Conservation (phyloP, 2,113 vertebrate species). For the Grammomys dolichurus region DNA sequence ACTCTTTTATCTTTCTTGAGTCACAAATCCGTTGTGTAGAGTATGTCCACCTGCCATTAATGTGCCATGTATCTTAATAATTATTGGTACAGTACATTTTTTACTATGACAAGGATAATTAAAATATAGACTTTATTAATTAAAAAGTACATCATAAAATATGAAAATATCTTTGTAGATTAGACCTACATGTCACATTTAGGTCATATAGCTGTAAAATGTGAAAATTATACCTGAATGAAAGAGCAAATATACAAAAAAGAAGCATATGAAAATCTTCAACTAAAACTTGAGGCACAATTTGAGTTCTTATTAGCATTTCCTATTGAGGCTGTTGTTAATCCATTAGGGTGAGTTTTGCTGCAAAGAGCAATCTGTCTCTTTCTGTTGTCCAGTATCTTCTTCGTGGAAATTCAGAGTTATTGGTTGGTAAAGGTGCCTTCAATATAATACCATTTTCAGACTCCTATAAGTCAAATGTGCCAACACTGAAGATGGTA, state of each 20-base stretch:
- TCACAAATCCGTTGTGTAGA: too few species aligned
- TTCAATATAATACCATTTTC: too few species aligned
- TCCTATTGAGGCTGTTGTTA: background rate
- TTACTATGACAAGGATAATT: background rate
- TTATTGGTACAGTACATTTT: background rate
- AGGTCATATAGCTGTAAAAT: too few species aligned
- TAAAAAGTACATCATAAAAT: background rate
- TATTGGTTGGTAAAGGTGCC: too few species aligned
- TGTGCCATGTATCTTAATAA: too few species aligned
- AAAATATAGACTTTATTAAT: background rate
- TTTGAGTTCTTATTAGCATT: background rate
- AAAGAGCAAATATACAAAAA: background rate
- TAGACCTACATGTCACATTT: too few species aligned
- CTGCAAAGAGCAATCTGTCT: background rate
- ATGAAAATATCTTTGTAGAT: too few species aligned
- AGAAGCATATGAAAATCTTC: background rate
- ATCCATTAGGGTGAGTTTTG: background rate
- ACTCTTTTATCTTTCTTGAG: too few species aligned
- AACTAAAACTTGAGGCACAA: background rate
- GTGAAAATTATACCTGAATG: background rate
- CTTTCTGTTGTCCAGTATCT: background rate
- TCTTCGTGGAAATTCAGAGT: too few species aligned
- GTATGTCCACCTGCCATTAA: too few species aligned
- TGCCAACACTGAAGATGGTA: background rate
- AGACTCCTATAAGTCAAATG: too few species aligned